Conservation (phyloP, 2,888 invertebrate genomes). For the Pedicia rivosa region DNA sequence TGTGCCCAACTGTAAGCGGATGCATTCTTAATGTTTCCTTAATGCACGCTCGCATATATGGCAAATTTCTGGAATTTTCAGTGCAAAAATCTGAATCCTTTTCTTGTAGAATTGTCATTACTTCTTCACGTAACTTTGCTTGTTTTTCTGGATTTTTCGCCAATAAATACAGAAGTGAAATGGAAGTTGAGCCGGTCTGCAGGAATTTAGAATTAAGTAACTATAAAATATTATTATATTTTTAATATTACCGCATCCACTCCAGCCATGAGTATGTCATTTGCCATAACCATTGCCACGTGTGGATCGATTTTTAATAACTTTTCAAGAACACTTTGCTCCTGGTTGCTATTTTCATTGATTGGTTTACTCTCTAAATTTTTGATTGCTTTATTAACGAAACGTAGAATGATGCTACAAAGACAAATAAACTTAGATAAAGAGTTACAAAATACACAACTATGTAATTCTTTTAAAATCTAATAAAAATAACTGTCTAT, state of each 20-base stretch:
- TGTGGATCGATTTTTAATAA: constrained; percentile 41
- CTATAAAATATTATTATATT: neutral
- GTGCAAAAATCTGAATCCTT: constrained; percentile 29
- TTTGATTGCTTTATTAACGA: too few species aligned
- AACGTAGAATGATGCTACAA: too few species aligned
- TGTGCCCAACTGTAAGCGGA: constrained; percentile 41
- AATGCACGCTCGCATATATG: constrained; percentile 55
- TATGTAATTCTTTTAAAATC: too few species aligned
- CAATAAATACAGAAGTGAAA: constrained; percentile 40
- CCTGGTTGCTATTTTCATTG: constrained; percentile 26
- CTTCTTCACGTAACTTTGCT: constrained; percentile 40
- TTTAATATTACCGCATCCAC: constrained; percentile 50
- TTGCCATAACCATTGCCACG: constrained; percentile 47
- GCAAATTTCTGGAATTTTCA: constrained; percentile 31
- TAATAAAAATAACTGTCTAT: too few species aligned
- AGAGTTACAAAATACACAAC: too few species aligned
- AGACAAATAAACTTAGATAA: too few species aligned
- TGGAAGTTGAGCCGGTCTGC: constrained; percentile 26
- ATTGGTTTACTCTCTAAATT: neutral
- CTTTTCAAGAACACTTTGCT: constrained; percentile 44
- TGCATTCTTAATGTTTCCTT: constrained; percentile 52
- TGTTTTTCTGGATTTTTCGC: constrained; percentile 47
- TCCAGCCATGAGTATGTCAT: constrained; percentile 53
- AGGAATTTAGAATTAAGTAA: constrained; percentile 12
- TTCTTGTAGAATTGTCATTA: constrained; percentile 29